Conservation (phyloP, 2,113 vertebrate genomes). For the Choloepus hoffmanni region DNA sequence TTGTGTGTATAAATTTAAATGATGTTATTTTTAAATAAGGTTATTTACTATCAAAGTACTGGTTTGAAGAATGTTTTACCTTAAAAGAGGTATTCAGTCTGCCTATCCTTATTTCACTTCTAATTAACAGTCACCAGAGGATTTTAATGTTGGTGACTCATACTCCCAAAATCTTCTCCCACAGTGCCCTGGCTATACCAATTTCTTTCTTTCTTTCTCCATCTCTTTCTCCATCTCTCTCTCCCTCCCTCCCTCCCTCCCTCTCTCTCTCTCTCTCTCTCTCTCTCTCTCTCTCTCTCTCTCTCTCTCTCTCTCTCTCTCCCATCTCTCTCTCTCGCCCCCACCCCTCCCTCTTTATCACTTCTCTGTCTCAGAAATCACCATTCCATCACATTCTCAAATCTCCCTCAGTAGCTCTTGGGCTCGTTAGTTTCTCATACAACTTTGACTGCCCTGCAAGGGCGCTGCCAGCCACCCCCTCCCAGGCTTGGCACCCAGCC, state of each 20-base stretch:
- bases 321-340: background rate
- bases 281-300: background rate
- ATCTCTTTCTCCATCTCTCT: background rate
- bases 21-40: background rate
- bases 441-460: background rate
- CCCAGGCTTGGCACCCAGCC: background rate
- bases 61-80: background rate
- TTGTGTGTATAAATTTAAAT: background rate
- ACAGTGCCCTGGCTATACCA: background rate
- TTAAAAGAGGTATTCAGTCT: background rate
- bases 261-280: background rate
- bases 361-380: too few species aligned
- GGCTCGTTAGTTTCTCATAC: background rate
- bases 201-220: background rate
- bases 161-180: background rate
- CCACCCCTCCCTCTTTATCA: too few species aligned
- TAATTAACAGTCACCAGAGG: background rate
- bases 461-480: rapidly evolving
- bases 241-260: background rate
- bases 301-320: too few species aligned
- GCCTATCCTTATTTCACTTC: background rate
- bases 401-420: background rate
- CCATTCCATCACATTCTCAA: background rate
- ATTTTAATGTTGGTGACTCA: background rate
- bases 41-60: background rate